Conservation (phyloP, 2,888 invertebrate genomes). For the Drosophila paracracens region DNA sequence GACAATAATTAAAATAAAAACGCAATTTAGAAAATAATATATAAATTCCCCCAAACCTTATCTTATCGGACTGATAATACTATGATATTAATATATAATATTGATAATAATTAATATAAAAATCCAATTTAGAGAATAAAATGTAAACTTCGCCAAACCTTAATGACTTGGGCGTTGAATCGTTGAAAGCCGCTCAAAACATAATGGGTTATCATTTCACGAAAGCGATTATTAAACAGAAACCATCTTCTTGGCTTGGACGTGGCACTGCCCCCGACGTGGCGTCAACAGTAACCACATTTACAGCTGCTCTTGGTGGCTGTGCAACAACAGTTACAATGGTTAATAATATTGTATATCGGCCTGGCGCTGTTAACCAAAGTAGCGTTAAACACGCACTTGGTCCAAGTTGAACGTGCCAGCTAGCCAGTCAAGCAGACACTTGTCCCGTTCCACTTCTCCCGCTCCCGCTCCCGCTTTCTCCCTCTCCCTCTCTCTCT, state of each 20-base stretch:
- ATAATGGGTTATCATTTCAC: constrained; percentile 44
- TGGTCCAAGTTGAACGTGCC: constrained; percentile 70
- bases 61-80: too few relatives aligned
- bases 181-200: constrained; percentile 44
- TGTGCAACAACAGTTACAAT: constrained; percentile 34
- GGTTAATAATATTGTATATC: constrained; percentile 21
- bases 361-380: constrained; percentile 51
- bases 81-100: too few relatives aligned
- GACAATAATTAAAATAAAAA: neutral
- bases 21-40: constrained; percentile 5
- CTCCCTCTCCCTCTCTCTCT: constrained; percentile 1
- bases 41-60: constrained; percentile 44
- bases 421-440: constrained; percentile 59
- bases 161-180: constrained; percentile 67
- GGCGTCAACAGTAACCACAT: constrained; percentile 19
- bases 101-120: neutral
- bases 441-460: constrained; percentile 20
- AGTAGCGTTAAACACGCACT: constrained; percentile 78
- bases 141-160: constrained; percentile 33
- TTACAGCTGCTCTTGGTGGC: constrained; percentile 58
- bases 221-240: constrained; percentile 37
- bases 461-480: neutral
- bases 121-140: constrained; percentile 4
- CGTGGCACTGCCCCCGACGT: constrained; percentile 18
- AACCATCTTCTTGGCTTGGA: constrained; percentile 17